Base-by-base conservation (phyloP, 2,797 vertebrate species). In the Muraenolepis orangiensis region DNA sequence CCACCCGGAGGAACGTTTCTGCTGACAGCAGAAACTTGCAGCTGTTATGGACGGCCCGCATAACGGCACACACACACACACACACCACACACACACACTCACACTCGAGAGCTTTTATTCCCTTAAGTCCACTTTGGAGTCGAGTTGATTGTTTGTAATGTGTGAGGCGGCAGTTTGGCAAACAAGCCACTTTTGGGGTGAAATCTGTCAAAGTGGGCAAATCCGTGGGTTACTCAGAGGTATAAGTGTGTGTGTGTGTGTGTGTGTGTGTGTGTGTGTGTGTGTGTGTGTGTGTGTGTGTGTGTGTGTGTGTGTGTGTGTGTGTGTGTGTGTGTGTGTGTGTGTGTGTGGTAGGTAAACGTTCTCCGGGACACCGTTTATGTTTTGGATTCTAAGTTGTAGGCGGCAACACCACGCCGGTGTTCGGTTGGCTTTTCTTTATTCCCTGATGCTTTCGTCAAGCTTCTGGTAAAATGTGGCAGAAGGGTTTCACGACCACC, bases 11-110 rank as follows among this genome's bases (percentile, higher is more conserved):
- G 46, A 57, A 57, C 66, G 57, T 88, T 86, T 81, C 78, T 85
- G 85, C 86, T 89, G 83, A 89, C 76, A 72, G n/a, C n/a, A n/a
- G n/a, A n/a, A n/a, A 46, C 18, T 20, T 81, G 80, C 82, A 81
- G 30, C 78, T 88, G 81, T 61, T 32, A 66, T 46, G 61, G 38
- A 76, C 20, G 12, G 70, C 73, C 68, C 68, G 75, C 38, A 70
- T 76, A 84, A 87, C 81, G 78, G 72, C 71, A 73, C 80, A 84
- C 86, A 82, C 81, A 82, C 78, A 71, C 66, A 31, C 61, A 42
- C 78, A 36, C 75, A n/a, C n/a, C n/a, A n/a, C 71, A 73, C 80
- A 84, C 86, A 82, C 81, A 82, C 78, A 71, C 66, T 29, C 61
- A 42, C 78, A 36, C 75, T n/a, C n/a, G n/a, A n/a, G n/a, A n/a